Evolutionary conservation across 2,113 vertebrate genomes (phyloP), one percentile per base, ranked within the genome.

Genomic region (Otolemur garnettii): DNA sequence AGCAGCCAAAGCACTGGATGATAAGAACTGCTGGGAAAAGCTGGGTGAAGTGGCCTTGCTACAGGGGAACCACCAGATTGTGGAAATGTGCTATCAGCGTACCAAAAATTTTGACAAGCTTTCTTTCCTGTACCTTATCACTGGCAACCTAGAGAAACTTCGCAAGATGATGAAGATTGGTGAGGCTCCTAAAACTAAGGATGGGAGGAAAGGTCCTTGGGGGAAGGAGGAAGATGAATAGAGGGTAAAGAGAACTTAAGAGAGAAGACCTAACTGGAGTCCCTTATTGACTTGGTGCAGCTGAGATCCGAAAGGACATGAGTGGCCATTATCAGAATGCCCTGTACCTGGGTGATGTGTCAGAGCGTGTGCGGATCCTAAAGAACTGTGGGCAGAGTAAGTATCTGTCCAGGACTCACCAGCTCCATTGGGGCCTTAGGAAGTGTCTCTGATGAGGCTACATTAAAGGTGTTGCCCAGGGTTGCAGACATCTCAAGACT

Each of bases 111-210:
- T 99, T 0, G 99, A 99, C 97, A 99, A 99, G 85, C 99, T 99
- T 96, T 99, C 99, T 95, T 99, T 99, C 99, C 98, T 99, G 53
- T 99, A 99, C 83, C 99, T 99, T 77, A 99, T 99, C 98, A 99
- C 99, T 0, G 99, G 99, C 53, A 99, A 99, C 97, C 98, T 99
- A 97, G 99, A 99, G 89, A 99, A 99, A 95, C 99, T 99, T 26
- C 98, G 99, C 91, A 99, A 99, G 98, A 99, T 99, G 99, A 99
- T 99, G 99, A 99, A 99, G 97, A 99, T 99, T 4, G 99, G 99
- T 99, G 89, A 98, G 99, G 42, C 57, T 35, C 1, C 5, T 30
- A 85, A 11, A 94, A 83, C 33, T 62, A 45, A 79, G 55, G 50
- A 4, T 68, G 35, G 30, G 57, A 66, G 45, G 12, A 53, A 9